phyloP scores from a whole-genome alignment of 2,888 invertebrate genomes.

The Plusia festucae region DNA sequence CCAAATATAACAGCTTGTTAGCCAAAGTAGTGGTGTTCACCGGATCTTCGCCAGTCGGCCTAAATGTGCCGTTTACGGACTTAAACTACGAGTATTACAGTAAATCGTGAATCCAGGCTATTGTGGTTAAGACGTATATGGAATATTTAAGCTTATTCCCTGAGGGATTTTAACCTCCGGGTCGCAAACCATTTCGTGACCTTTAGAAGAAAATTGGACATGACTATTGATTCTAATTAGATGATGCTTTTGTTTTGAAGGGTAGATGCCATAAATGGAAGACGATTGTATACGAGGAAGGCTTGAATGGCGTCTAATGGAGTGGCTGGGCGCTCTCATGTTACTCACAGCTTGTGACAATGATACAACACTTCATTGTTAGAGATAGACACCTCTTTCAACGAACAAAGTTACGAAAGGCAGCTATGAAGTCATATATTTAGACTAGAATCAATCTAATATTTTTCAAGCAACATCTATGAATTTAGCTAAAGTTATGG shows the following conservation, averaged over 20 bases:
- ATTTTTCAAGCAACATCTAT: too few relatives aligned
- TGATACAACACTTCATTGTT: slow-evolving; percentile 44
- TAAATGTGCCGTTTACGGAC: slow-evolving; percentile 62
- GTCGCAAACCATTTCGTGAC: slow-evolving; percentile 69
- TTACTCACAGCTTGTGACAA: slow-evolving; percentile 43
- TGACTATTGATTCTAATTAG: slow-evolving; percentile 72
- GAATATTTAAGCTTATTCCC: slow-evolving; percentile 71
- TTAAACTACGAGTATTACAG: slow-evolving; percentile 77
- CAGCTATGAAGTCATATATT: slow-evolving; percentile 7
- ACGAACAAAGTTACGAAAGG: slow-evolving; percentile 22
- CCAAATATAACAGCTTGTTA: slow-evolving; percentile 56
- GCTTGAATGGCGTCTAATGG: slow-evolving; percentile 34
- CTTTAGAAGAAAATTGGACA: slow-evolving; percentile 74
- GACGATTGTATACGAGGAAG: slow-evolving; percentile 24
- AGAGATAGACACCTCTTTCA: slow-evolving; percentile 18
- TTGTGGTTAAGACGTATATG: slow-evolving; percentile 78
- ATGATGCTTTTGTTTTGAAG: slow-evolving; percentile 60
- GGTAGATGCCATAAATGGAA: slow-evolving; percentile 42
- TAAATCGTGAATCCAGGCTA: slow-evolving; percentile 77
- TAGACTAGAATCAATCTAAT: background rate
- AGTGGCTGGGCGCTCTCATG: slow-evolving; percentile 36
- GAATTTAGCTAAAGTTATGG: too few relatives aligned
- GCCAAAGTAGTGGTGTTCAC: slow-evolving; percentile 47
- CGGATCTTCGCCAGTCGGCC: slow-evolving; percentile 53
- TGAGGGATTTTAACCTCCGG: slow-evolving; percentile 66